Conservation (phyloP, 2,113 vertebrate genomes). For the Pampusana beccarii region DNA sequence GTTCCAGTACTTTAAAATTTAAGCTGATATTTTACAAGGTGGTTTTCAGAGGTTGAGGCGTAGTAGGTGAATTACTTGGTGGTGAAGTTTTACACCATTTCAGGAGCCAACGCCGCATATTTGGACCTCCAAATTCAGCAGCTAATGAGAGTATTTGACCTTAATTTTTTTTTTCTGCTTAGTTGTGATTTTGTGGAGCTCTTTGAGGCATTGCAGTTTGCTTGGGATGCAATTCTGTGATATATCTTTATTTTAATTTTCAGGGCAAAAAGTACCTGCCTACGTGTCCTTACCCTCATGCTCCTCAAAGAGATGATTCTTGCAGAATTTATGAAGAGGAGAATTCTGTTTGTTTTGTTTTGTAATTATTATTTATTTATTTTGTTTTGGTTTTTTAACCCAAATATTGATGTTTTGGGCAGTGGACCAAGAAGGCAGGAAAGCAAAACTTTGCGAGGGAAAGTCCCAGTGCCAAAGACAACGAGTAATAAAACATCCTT, state of each 20-base stretch:
- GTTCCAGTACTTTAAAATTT: not conserved
- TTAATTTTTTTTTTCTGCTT: not conserved
- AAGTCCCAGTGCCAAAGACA: not conserved
- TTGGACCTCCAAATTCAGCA: not conserved
- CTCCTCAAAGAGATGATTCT: not conserved
- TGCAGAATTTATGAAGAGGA: not conserved
- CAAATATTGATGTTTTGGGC: not conserved
- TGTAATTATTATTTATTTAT: too few relatives aligned
- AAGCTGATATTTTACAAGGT: not conserved
- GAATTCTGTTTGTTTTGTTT: not conserved
- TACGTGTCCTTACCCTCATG: not conserved
- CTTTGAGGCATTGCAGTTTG: not conserved
- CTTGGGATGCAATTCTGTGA: not conserved
- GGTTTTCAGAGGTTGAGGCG: not conserved
- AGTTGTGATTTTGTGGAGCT: not conserved
- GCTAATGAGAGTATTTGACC: not conserved
- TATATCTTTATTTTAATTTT: not conserved
- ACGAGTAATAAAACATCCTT: not conserved
- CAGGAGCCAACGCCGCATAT: fast-evolving
- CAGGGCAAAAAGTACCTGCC: not conserved
- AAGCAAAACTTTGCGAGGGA: not conserved
- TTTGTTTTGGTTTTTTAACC: not conserved
- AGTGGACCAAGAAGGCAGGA: not conserved
- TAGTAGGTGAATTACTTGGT: not conserved
- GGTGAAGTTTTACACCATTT: not conserved